Evolutionary conservation across 2,888 invertebrate species (phyloP).

Genomic region (Odontocolon sp.): DNA sequence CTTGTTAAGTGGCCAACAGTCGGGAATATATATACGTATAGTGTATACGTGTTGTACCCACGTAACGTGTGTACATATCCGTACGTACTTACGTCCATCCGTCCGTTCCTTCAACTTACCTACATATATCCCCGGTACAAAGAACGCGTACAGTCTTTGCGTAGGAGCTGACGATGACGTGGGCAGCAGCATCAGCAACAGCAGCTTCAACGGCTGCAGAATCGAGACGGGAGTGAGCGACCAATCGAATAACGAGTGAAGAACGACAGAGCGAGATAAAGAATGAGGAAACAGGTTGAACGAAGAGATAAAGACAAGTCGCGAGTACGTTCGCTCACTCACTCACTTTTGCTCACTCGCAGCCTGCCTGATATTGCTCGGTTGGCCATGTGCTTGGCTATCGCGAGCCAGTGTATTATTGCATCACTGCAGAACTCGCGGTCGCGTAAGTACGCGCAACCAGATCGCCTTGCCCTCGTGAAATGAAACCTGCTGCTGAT

Average conservation of each 20-base stretch:
- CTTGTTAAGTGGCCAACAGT: constrained; percentile 44
- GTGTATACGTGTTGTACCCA: constrained; percentile 10
- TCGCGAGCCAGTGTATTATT: constrained; percentile 48
- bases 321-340: constrained; percentile 13
- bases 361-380: background rate
- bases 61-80: background rate
- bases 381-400: constrained; percentile 10
- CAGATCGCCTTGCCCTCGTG: constrained; percentile 56
- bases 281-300: constrained; percentile 55
- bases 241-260: background rate
- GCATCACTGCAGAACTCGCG: constrained; percentile 48
- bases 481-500: constrained; percentile 39
- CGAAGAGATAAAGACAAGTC: constrained; percentile 45
- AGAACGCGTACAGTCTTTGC: constrained; percentile 36
- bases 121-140: constrained; percentile 7
- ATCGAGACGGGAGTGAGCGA: constrained; percentile 8
- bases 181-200: constrained; percentile 18
- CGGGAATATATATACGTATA: constrained; percentile 9
- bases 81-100: background rate
- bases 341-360: background rate
- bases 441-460: constrained; percentile 42
- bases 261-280: constrained; percentile 31
- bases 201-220: constrained; percentile 10
- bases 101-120: too few species aligned
- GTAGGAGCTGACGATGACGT: constrained; percentile 50